phyloP scores from a whole-genome alignment of 2,797 vertebrate genomes.

The Microhierax caerulescens region DNA sequence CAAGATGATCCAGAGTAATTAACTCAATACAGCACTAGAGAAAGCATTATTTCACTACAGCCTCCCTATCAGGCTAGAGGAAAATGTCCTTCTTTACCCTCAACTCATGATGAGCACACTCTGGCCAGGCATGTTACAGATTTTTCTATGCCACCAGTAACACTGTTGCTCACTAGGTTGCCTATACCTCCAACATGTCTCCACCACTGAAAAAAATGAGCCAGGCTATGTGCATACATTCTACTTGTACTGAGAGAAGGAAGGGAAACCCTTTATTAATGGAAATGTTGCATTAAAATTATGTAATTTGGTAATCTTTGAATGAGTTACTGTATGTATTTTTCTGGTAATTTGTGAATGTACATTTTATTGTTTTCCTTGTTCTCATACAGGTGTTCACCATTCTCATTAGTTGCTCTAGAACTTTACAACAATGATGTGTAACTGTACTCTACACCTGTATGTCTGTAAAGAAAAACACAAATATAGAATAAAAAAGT shows the following conservation, averaged over 20 bases:
- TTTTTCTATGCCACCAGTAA: background rate
- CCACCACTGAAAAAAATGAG: background rate
- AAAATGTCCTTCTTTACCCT: background rate
- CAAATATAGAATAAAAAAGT: background rate
- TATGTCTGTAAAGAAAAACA: background rate
- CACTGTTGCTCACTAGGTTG: background rate
- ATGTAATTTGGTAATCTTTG: background rate
- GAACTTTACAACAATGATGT: background rate
- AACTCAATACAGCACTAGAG: background rate
- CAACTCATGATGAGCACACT: background rate
- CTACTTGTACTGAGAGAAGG: background rate
- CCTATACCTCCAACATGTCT: background rate
- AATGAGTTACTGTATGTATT: background rate
- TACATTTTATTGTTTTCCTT: background rate
- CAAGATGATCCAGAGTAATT: background rate
- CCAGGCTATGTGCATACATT: background rate
- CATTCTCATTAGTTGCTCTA: background rate
- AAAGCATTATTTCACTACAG: background rate
- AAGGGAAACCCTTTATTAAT: background rate
- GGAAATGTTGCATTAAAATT: background rate
- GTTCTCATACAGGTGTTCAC: background rate
- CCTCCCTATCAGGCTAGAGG: background rate
- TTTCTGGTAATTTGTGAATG: background rate
- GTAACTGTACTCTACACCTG: background rate
- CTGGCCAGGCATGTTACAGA: background rate